A percentile compares a stretch with the other conserved stretches of the same genome.
Evolutionary conservation across 2,888 invertebrate species (phyloP).

Genomic region (Acanthococcus lagerstroemiae): DNA sequence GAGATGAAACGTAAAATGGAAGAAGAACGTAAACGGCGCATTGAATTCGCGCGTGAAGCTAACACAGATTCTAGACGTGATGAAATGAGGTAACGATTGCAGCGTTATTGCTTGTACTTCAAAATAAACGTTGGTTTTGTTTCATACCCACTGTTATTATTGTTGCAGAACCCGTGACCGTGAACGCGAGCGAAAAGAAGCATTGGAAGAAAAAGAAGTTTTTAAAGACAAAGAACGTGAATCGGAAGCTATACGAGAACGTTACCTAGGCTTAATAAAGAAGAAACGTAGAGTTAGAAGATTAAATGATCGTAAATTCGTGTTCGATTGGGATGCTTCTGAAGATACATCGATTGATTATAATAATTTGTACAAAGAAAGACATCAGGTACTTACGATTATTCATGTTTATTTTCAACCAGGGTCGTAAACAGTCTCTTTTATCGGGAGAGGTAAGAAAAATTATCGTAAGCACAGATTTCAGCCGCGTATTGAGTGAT

Average conservation of each 20-base stretch:
- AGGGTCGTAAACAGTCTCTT: too few relatives aligned
- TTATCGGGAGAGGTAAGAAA: too few relatives aligned
- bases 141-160: background rate
- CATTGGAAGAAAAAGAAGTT: slow-evolving; percentile 50
- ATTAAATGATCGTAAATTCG: slow-evolving; percentile 96
- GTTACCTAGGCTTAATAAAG: slow-evolving; percentile 86
- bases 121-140: background rate
- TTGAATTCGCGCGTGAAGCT: slow-evolving; percentile 44
- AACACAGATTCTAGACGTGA: slow-evolving; percentile 32
- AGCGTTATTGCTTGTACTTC: background rate
- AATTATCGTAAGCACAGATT: too few relatives aligned
- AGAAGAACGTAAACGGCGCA: slow-evolving; percentile 55
- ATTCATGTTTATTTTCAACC: background rate
- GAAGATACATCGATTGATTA: slow-evolving; percentile 98
- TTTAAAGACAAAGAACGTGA: slow-evolving; percentile 84
- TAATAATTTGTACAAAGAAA: slow-evolving; percentile 89
- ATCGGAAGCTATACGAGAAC: slow-evolving; percentile 87
- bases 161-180: slow-evolving; percentile 19
- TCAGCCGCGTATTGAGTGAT: too few relatives aligned
- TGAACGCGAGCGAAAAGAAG: slow-evolving; percentile 35
- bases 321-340: slow-evolving; percentile 99
- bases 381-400: slow-evolving; percentile 56
- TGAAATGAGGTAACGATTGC: slow-evolving; percentile 19
- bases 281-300: slow-evolving; percentile 85
- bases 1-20: slow-evolving; percentile 62